Percentiles rank a stretch among this genome's conserved stretches.
These are phyloP conservation scores for Unio pictorum DNA, from an alignment of 2,888 invertebrate species.

Conservation along the genomic window DNA sequence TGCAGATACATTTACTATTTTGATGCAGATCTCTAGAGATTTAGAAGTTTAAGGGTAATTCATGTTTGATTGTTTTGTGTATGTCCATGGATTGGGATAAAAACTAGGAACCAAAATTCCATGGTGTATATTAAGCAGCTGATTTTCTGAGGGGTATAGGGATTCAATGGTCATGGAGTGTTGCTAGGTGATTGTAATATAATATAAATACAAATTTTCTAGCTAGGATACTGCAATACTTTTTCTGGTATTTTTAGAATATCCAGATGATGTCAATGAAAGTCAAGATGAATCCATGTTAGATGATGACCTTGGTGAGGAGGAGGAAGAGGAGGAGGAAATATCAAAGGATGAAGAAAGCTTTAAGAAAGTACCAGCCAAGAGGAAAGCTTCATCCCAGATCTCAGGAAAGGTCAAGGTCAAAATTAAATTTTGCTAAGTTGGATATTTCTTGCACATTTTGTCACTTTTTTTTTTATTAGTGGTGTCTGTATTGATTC, in stretches of 20 bases:
- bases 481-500: too few species aligned
- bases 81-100: too few species aligned
- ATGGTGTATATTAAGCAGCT: too few species aligned
- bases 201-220: background rate
- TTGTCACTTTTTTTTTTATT: too few species aligned
- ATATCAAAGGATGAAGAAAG: constrained; percentile 7
- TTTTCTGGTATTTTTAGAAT: constrained; percentile 13
- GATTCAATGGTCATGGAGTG: too few species aligned
- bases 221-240: background rate
- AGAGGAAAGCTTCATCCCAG: constrained; percentile 17
- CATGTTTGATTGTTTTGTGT: too few species aligned
- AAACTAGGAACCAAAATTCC: too few species aligned
- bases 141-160: too few species aligned
- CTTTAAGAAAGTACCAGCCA: constrained; percentile 7
- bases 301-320: constrained; percentile 19
- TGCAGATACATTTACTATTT: too few species aligned
- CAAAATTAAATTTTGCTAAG: background rate
- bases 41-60: too few species aligned
- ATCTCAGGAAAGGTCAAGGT: constrained; percentile 4
- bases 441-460: background rate
- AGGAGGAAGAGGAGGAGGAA: constrained; percentile 25
- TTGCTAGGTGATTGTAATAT: background rate
- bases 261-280: constrained; percentile 26
- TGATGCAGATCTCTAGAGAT: too few species aligned
- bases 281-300: constrained; percentile 34